phyloP scores from a whole-genome alignment of 2,888 invertebrate species.

The Agrochola lota region DNA sequence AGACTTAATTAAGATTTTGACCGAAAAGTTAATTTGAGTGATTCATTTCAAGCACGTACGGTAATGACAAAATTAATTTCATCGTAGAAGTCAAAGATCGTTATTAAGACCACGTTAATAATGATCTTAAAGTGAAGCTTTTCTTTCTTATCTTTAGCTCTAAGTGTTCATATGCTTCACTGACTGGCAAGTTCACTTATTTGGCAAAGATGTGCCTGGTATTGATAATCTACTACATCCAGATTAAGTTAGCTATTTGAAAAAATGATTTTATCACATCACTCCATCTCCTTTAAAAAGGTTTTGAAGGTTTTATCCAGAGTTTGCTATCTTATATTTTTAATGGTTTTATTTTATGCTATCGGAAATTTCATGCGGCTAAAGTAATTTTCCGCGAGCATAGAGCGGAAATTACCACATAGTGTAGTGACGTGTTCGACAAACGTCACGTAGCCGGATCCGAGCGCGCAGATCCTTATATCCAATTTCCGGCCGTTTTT shows the following conservation, averaged over 20 bases:
- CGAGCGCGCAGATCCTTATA: slow-evolving; percentile 89
- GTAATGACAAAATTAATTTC: neutral
- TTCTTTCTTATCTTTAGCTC: neutral
- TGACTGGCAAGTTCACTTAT: neutral
- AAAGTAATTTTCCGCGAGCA: slow-evolving; percentile 90
- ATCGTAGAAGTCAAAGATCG: neutral
- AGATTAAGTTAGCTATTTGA: neutral
- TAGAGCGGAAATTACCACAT: slow-evolving; percentile 90
- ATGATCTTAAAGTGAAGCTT: neutral
- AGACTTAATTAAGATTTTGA: slow-evolving; percentile 8
- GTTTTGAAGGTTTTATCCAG: slow-evolving; percentile 63
- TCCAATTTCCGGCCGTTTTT: slow-evolving; percentile 90
- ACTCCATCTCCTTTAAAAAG: slow-evolving; percentile 57
- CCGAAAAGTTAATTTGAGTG: neutral
- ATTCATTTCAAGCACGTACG: slow-evolving; percentile 6
- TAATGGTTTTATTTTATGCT: slow-evolving; percentile 84
- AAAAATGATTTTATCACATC: slow-evolving; percentile 38
- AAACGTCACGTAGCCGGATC: slow-evolving; percentile 90
- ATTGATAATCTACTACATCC: slow-evolving; percentile 8
- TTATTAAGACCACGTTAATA: neutral
- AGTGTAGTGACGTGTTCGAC: slow-evolving; percentile 90
- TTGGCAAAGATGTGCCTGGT: neutral
- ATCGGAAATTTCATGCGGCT: slow-evolving; percentile 89
- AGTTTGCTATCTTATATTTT: slow-evolving; percentile 76
- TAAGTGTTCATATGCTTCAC: neutral